A percentile compares a stretch with the other conserved stretches of the same genome.
phyloP scores from a whole-genome alignment of 2,113 vertebrate species.

The Spea bombifrons region DNA sequence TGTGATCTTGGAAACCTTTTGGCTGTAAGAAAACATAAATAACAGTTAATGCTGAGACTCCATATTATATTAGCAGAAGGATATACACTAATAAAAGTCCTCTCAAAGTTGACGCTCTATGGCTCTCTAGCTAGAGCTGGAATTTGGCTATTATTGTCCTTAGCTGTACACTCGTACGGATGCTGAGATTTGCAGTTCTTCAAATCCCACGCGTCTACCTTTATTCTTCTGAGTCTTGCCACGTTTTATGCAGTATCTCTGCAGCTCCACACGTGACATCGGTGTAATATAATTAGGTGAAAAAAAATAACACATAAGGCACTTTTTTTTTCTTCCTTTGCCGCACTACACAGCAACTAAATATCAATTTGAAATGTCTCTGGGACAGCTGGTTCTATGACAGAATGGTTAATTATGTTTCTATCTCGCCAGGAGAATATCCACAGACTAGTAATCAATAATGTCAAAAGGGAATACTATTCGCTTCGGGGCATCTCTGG shows the following conservation, averaged over 20 bases:
- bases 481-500: neutral
- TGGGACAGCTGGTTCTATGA: constrained; percentile 48
- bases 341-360: constrained; percentile 45
- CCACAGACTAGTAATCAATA: constrained; percentile 48
- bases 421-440: constrained; percentile 49
- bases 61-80: no score
- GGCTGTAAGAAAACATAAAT: no score
- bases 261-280: neutral
- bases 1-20: no score
- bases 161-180: no score
- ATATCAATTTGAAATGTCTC: constrained; percentile 49
- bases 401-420: constrained; percentile 54
- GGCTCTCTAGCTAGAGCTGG: no score
- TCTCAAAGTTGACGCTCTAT: no score
- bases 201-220: no score
- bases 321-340: constrained; percentile 30
- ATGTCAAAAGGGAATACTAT: constrained; percentile 48
- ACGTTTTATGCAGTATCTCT: constrained; percentile 4
- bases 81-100: no score
- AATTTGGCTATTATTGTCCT: no score
- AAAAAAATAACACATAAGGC: constrained; percentile 18
- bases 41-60: no score
- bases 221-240: no score
- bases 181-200: no score
- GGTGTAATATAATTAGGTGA: constrained; percentile 33